phyloP scores from a whole-genome alignment of 53 echinoderm and acorn worm species.

The Paracentrotus lividus region DNA sequence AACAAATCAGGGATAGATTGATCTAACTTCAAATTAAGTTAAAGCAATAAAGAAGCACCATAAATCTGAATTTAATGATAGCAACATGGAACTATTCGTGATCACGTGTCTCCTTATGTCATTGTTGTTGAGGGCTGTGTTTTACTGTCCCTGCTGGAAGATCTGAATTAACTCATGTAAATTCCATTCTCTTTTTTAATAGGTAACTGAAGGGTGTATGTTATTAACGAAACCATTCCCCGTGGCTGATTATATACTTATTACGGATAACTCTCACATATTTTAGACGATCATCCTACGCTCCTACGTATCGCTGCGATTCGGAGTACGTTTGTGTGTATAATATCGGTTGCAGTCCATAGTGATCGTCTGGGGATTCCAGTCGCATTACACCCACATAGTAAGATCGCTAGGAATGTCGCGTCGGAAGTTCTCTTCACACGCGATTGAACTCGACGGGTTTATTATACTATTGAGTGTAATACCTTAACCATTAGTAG shows the following conservation, averaged over 20 bases:
- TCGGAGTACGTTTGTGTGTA: conserved; percentile 61
- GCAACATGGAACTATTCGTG: not conserved
- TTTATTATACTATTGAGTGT: conserved; percentile 88
- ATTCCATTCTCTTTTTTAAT: conserved; percentile 64
- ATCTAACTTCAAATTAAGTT: not conserved
- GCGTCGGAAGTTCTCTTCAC: conserved; percentile 89
- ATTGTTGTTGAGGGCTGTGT: conserved; percentile 32
- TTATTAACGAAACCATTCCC: conserved; percentile 47
- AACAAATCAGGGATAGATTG: no score
- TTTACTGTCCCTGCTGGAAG: conserved; percentile 51
- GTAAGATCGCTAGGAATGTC: conserved; percentile 80
- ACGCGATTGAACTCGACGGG: conserved; percentile 84
- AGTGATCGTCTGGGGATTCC: conserved; percentile 13
- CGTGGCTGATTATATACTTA: conserved; percentile 14
- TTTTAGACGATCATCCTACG: conserved; percentile 28
- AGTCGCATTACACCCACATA: conserved; percentile 53
- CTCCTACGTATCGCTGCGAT: conserved; percentile 18
- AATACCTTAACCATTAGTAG: conserved; percentile 93
- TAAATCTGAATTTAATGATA: not conserved
- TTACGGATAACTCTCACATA: conserved; percentile 47
- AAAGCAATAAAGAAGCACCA: not conserved
- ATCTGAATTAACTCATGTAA: conserved; percentile 61
- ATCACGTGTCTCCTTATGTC: conserved; percentile 53
- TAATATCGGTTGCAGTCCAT: conserved; percentile 24
- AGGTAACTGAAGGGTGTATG: conserved; percentile 55